phyloP scores from a whole-genome alignment of 2,888 invertebrate species.

The Phania funesta region DNA sequence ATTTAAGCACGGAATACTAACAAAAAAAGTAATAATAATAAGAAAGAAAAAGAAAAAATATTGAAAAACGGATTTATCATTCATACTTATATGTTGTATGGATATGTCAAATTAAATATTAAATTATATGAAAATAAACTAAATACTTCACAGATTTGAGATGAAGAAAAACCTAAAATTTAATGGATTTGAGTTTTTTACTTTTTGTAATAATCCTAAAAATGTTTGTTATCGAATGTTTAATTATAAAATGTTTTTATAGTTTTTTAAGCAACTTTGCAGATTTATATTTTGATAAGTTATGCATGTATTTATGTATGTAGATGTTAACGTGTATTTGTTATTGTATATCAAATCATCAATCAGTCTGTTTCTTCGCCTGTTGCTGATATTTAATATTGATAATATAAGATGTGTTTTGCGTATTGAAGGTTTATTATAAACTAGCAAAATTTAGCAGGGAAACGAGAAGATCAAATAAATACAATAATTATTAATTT shows the following conservation, averaged over 20 bases:
- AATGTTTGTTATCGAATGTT: slow-evolving; percentile 51
- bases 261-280: slow-evolving; percentile 22
- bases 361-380: not conserved
- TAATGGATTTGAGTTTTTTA: slow-evolving; percentile 38
- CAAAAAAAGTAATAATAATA: slow-evolving; percentile 38
- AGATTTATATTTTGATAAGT: slow-evolving; percentile 28
- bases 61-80: slow-evolving; percentile 44
- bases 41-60: slow-evolving; percentile 38
- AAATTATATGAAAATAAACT: slow-evolving; percentile 46
- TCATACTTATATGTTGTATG: slow-evolving; percentile 6
- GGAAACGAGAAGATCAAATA: not conserved
- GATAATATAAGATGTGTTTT: not conserved
- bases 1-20: slow-evolving; percentile 31
- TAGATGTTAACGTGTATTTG: not conserved
- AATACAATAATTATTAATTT: not conserved
- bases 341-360: not conserved
- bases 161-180: slow-evolving; percentile 45
- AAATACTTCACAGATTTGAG: slow-evolving; percentile 51
- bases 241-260: slow-evolving; percentile 43
- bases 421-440: not conserved
- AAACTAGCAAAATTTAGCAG: not conserved
- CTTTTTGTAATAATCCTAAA: slow-evolving; percentile 49
- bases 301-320: not conserved
- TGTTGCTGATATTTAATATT: not conserved
- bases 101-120: slow-evolving; percentile 41